Base-by-base conservation (phyloP, 23 tunicate genomes). In the Phallusia fumigata region DNA sequence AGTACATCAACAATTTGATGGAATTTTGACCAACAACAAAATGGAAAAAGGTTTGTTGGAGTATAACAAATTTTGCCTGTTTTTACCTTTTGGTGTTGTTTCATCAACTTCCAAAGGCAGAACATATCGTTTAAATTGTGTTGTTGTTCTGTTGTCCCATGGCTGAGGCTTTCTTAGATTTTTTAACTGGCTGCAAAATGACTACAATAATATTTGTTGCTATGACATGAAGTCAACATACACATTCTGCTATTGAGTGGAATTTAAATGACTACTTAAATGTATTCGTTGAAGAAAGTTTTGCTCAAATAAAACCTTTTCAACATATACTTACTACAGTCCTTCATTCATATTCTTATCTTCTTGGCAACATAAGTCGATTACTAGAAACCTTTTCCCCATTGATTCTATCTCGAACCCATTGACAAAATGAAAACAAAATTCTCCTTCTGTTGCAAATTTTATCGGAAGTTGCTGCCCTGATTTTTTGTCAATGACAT, bases 391-490 rank as follows among this genome's bases (percentile, higher is more conserved):
- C 21, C 31, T 79, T 35, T 78, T 78, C 31, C 88, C 88, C 24
- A 79, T 36, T 19, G 78, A 52, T 0, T 40, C 36, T 45, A 33
- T 31, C 31, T 85, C 88, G 32, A 30, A 85, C 28, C 83, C 58
- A 40, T 85, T 85, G 36, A 79, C 65, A 36, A 77, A 82, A 40
- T 85, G 88, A 36, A 85, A 85, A 45, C 74, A 74, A 47, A 85
- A 85, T 36, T 75, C 44, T 78, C 88, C 83, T 50, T 85, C 47
- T 2, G 88, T 34, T 24, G 75, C 82, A 40, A 45, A 85, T 65
- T 65, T 78, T n/a, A 64, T 69, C 11, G 78, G 78, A 11, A 85
- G 64, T 28, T 24, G 26, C 44, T 85, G 31, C 11, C 64, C 65
- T 0, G 78, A 77, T 3, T 36, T 19, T 78, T 79, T 85, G 78